A percentile compares a stretch with the other conserved stretches of the same genome.
These are phyloP conservation scores for Agonopterix arenella DNA, from an alignment of 2,888 invertebrate genomes.

Conservation along the genomic window DNA sequence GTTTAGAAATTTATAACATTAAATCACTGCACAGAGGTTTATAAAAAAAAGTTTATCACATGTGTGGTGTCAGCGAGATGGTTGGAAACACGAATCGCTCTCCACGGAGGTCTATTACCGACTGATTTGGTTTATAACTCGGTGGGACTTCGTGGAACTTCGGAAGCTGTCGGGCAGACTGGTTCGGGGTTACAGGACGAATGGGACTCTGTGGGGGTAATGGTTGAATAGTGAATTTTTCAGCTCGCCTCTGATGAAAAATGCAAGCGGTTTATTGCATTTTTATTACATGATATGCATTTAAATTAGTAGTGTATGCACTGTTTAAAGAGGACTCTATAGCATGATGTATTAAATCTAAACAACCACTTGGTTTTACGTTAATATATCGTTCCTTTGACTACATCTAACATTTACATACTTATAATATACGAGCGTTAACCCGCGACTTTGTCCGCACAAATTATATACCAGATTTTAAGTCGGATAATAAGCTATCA, in stretches of 20 bases:
- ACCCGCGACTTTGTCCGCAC: too few species aligned
- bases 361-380: too few species aligned
- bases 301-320: background rate
- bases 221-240: slow-evolving; percentile 12
- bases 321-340: too few species aligned
- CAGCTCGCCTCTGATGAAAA: slow-evolving; percentile 29
- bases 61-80: slow-evolving; percentile 30
- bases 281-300: slow-evolving; percentile 5
- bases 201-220: slow-evolving; percentile 17
- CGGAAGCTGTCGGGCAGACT: slow-evolving; percentile 1
- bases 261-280: slow-evolving; percentile 36
- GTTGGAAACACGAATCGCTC: slow-evolving; percentile 26
- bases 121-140: slow-evolving; percentile 33
- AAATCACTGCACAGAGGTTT: slow-evolving; percentile 43
- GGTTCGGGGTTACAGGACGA: slow-evolving; percentile 10
- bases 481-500: too few species aligned
- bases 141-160: too few species aligned
- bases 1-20: background rate
- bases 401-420: too few species aligned
- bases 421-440: too few species aligned
- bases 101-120: slow-evolving; percentile 34
- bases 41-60: slow-evolving; percentile 58
- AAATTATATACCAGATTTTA: too few species aligned
- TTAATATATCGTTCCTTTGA: too few species aligned
- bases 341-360: too few species aligned